Base-by-base conservation (phyloP, 1,140 invertebrate genomes). In the Triops longicaudatus region DNA sequence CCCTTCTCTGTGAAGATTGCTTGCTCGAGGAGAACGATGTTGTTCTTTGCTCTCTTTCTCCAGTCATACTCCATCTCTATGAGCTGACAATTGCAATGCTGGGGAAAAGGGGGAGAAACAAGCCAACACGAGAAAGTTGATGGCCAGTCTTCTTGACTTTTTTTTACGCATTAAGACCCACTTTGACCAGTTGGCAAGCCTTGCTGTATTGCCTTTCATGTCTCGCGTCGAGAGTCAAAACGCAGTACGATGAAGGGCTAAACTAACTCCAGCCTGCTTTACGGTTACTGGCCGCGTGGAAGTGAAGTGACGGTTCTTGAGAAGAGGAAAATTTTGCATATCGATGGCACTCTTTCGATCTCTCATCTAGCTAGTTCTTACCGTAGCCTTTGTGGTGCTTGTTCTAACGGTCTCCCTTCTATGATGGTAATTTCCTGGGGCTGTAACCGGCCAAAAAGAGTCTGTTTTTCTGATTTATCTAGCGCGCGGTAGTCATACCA, bases 1-100 rank as follows among this genome's bases (percentile, higher is more conserved):
- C 50, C 50, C 50, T 63, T 63, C 50, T 63, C 14, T 63, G 50
- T 63, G 50, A 63, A 63, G 50, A 63, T 63, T 63, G 50, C 50
- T 63, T 63, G 22, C 14, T 63, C 50, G 50, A n/a, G 50, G 50
- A 63, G 50, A 63, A 63, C 50, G 50, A 63, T 63, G 50, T 63
- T 63, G 14, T 63, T 22, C 50, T 63, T 63, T 63, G 22, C 50
- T 63, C 9, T 17, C 50, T 22, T 63, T 63, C 50, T 10, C 22
- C 50, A 2, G n/a, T 22, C 14, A n/a, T 63, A 63, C 50, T 63
- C 50, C 50, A 63, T 63, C 50, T 63, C 22, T 17, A 17, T 63
- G 31, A 63, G 14, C 50, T 63, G 50, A 63, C 50, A 63, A 63
- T 63, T 14, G 50, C 22, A 63, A 63, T 63, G 50, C n/a, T 22